A percentile compares a stretch with the other conserved stretches of the same genome.
phyloP scores from a whole-genome alignment of 2,113 vertebrate genomes.

The Mionectes macconnelli region DNA sequence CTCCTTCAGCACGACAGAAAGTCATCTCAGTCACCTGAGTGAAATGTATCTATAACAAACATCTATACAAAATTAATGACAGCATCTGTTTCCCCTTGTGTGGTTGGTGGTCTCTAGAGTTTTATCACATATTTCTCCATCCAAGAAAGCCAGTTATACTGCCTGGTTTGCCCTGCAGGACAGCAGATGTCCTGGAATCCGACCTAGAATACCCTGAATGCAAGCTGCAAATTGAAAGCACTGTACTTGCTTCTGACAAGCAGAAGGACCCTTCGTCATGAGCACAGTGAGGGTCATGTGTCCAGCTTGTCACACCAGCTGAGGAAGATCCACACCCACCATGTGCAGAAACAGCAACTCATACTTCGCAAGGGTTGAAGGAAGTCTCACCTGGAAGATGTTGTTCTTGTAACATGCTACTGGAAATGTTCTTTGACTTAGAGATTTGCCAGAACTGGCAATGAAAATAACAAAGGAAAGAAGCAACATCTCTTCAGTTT shows the following conservation, averaged over 20 bases:
- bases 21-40: background rate
- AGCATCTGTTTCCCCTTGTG: background rate
- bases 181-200: background rate
- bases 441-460: background rate
- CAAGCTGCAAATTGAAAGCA: background rate
- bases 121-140: background rate
- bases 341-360: accelerated
- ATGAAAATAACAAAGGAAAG: background rate
- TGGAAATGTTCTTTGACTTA: background rate
- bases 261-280: background rate
- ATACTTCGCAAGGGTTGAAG: accelerated
- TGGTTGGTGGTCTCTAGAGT: background rate
- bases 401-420: background rate
- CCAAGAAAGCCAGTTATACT: background rate
- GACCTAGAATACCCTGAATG: background rate
- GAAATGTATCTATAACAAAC: background rate
- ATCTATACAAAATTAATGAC: background rate
- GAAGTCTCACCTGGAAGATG: background rate
- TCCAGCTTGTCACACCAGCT: background rate
- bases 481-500: background rate
- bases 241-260: background rate
- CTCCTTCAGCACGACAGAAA: background rate
- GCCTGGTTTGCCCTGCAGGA: background rate
- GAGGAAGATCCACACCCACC: background rate
- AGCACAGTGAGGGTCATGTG: background rate